These are phyloP conservation scores for Heterotilapia buettikoferi DNA, from an alignment of 2,113 vertebrate genomes.

Conservation along the genomic window DNA sequence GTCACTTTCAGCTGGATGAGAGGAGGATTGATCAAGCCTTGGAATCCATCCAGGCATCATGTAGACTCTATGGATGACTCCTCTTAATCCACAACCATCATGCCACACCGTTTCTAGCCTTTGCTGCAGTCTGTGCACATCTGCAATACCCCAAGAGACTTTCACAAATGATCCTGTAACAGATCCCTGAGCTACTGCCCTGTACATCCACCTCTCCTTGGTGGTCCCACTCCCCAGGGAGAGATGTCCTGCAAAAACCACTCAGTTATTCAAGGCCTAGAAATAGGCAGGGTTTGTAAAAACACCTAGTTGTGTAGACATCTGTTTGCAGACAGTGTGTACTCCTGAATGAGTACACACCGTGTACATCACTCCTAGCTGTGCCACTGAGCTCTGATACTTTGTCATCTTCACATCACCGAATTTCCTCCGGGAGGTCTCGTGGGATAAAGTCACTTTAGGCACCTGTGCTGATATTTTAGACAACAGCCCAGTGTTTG, in stretches of 20 bases:
- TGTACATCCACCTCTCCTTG: not conserved
- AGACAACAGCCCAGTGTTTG: conserved; percentile 31
- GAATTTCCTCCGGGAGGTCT: not conserved
- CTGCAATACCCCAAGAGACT: conserved; percentile 2
- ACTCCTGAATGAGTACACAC: conserved; percentile 23
- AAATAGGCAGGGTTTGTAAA: conserved; percentile 2
- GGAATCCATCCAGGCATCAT: not conserved
- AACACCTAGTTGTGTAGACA: not conserved
- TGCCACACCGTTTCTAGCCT: not conserved
- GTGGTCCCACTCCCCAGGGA: not conserved
- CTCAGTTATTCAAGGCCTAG: conserved; percentile 4
- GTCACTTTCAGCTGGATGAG: not conserved
- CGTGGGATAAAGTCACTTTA: conserved; percentile 5
- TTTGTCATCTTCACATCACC: conserved; percentile 49
- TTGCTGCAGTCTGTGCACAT: conserved; percentile 8
- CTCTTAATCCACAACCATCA: not conserved
- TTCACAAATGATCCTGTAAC: conserved; percentile 15
- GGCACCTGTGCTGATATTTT: conserved; percentile 12
- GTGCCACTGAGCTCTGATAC: conserved; percentile 21
- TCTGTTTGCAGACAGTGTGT: not conserved
- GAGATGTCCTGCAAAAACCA: not conserved
- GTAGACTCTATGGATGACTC: not conserved
- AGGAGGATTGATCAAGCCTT: not conserved
- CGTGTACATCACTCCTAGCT: conserved; percentile 30
- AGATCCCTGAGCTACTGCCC: not conserved